Evolutionary conservation across 2,113 vertebrate species (phyloP).

Genomic region (Pycnonotus jocosus): DNA sequence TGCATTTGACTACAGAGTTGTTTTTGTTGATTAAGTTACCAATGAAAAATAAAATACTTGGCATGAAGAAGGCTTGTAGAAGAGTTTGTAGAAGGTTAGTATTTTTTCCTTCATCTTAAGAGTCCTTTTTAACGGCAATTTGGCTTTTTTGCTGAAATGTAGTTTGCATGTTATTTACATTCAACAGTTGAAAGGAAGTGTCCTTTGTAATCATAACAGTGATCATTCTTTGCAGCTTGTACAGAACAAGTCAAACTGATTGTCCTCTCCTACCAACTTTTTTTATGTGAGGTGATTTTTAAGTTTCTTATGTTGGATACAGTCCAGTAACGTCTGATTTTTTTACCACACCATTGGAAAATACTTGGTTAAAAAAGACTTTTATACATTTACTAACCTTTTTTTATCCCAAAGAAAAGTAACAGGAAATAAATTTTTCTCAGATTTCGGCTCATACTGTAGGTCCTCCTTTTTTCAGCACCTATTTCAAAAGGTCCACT

Average conservation of each 20-base stretch:
- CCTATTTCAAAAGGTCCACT: not conserved
- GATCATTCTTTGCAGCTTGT: not conserved
- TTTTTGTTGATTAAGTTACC: not conserved
- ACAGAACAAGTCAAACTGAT: not conserved
- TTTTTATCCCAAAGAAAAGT: not conserved
- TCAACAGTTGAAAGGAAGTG: not conserved
- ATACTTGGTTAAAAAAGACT: rapidly evolving
- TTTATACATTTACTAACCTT: not conserved
- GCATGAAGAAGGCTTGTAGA: not conserved
- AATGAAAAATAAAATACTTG: not conserved
- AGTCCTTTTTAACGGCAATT: not conserved
- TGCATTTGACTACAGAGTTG: not conserved
- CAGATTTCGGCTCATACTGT: not conserved
- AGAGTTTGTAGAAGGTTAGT: not conserved
- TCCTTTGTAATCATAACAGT: not conserved
- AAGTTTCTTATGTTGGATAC: not conserved
- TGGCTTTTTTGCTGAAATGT: not conserved
- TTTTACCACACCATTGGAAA: not conserved
- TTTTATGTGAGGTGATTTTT: not conserved
- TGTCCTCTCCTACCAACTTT: not conserved
- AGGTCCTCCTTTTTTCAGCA: not conserved
- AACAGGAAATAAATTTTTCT: not conserved
- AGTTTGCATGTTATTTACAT: not conserved
- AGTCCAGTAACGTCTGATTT: not conserved
- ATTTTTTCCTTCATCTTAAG: not conserved